Evolutionary conservation across 2,113 vertebrate genomes (phyloP).

Genomic region (Vidua macroura): DNA sequence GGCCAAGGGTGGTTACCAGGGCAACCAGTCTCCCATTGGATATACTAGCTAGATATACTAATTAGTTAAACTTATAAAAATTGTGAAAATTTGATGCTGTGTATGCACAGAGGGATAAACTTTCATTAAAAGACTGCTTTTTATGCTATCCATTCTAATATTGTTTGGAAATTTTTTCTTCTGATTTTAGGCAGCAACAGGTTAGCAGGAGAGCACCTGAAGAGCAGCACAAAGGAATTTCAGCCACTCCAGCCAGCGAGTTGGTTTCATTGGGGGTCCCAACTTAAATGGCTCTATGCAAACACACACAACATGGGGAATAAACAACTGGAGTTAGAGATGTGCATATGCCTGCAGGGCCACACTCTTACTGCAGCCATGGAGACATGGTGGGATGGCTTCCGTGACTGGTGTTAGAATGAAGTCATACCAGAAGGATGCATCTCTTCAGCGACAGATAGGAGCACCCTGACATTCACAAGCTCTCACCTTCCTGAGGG

Average conservation of each 20-base stretch:
- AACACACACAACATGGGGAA: neutral
- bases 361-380: neutral
- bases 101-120: neutral
- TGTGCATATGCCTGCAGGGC: neutral
- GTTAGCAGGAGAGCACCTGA: neutral
- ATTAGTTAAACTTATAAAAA: neutral
- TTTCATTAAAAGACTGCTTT: neutral
- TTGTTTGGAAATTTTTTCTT: neutral
- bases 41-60: neutral
- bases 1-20: neutral
- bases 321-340: neutral
- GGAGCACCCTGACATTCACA: neutral
- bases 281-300: neutral
- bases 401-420: neutral
- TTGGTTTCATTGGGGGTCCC: neutral
- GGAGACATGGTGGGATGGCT: neutral
- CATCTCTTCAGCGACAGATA: neutral
- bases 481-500: neutral
- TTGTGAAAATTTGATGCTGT: neutral
- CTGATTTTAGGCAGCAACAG: neutral
- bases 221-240: neutral
- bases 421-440: neutral
- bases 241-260: neutral
- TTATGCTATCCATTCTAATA: neutral
- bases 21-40: neutral